These are phyloP conservation scores for Phoxinus phoxinus DNA, from an alignment of 2,113 vertebrate species.

Conservation along the genomic window DNA sequence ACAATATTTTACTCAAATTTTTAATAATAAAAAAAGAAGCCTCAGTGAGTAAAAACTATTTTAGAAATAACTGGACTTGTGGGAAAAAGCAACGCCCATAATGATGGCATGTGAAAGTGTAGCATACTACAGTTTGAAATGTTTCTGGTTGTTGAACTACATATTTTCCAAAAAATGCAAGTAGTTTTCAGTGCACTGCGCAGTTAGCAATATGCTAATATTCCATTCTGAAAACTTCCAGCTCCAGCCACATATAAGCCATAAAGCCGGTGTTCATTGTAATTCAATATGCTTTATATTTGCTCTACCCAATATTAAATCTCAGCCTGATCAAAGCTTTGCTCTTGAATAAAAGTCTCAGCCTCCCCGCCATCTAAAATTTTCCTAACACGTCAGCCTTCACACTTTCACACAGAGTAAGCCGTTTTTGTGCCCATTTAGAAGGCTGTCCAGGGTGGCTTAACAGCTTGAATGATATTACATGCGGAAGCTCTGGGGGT, in stretches of 20 bases:
- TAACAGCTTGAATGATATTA: constrained; percentile 44
- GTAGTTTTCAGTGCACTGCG: background rate
- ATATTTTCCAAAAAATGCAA: background rate
- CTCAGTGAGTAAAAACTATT: too few species aligned
- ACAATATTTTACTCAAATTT: too few species aligned
- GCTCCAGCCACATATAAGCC: background rate
- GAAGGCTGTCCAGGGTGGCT: constrained; percentile 9
- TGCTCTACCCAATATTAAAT: constrained; percentile 5
- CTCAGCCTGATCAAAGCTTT: constrained; percentile 8
- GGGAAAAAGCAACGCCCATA: background rate
- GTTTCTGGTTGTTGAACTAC: background rate
- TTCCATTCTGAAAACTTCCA: background rate
- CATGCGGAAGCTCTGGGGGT: constrained; percentile 28
- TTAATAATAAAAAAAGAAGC: too few species aligned
- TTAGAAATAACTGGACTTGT: too few species aligned
- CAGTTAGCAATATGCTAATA: constrained; percentile 8
- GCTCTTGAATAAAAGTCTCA: background rate
- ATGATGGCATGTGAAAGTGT: background rate
- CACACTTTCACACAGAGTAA: constrained; percentile 14
- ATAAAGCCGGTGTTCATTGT: background rate
- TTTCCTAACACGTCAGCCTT: background rate
- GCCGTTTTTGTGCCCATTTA: background rate
- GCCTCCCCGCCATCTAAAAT: background rate
- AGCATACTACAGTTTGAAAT: background rate
- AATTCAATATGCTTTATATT: background rate